Percentiles rank a stretch among this genome's conserved stretches.
These are phyloP conservation scores for Lates japonicus DNA, from an alignment of 2,797 vertebrate species.

Conservation along the genomic window DNA sequence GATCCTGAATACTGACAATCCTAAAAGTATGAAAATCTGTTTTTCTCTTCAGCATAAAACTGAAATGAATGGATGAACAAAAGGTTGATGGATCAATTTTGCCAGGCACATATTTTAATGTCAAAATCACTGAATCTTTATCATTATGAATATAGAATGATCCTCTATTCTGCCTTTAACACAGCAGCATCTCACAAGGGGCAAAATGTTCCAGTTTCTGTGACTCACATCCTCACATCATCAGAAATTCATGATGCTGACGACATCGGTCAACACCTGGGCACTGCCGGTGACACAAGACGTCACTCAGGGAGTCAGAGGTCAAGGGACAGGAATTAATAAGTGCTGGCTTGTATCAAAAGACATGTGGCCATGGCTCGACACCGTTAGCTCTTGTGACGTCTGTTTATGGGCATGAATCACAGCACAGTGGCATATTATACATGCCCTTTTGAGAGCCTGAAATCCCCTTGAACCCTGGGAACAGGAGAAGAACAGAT, in stretches of 20 bases:
- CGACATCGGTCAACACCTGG: slow-evolving; percentile 53
- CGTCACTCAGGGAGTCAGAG: slow-evolving; percentile 39
- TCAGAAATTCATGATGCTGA: slow-evolving; percentile 48
- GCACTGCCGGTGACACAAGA: slow-evolving; percentile 10
- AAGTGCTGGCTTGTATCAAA: slow-evolving; percentile 23
- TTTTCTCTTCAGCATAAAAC: slow-evolving; percentile 30
- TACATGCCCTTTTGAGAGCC: slow-evolving; percentile 12
- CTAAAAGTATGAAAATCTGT: slow-evolving; percentile 2
- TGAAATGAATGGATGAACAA: slow-evolving; percentile 31
- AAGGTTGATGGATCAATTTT: slow-evolving; percentile 28
- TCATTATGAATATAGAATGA: slow-evolving; percentile 35
- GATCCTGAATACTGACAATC: neutral
- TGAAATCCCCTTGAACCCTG: slow-evolving; percentile 27
- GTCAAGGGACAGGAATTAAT: slow-evolving; percentile 56
- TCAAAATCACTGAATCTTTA: slow-evolving; percentile 30
- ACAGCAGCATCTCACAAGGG: slow-evolving; percentile 10
- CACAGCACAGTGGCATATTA: slow-evolving; percentile 43
- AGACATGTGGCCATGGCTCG: slow-evolving; percentile 20
- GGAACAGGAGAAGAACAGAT: slow-evolving; percentile 25
- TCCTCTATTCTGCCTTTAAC: neutral
- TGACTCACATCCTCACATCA: slow-evolving; percentile 66
- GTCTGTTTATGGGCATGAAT: slow-evolving; percentile 58
- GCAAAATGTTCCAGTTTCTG: slow-evolving; percentile 29
- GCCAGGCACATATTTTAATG: neutral
- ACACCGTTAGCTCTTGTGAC: slow-evolving; percentile 36